Percentiles rank a stretch among this genome's conserved stretches.
phyloP scores from a whole-genome alignment of 1,140 invertebrate species.

The Dendroctonus valens region DNA sequence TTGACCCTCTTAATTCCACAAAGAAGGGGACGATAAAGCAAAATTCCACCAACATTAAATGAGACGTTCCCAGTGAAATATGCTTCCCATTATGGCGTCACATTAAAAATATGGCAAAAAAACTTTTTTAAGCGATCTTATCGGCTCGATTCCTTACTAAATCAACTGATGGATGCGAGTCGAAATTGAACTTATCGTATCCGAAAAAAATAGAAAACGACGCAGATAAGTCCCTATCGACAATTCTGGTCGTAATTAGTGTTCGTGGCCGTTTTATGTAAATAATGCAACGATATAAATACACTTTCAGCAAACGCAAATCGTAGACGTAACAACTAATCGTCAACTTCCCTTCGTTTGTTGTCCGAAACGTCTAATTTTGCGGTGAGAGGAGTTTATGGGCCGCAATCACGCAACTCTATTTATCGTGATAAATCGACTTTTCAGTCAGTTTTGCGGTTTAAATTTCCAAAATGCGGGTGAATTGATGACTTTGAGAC shows the following conservation, averaged over 20 bases:
- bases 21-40: conserved; percentile 23
- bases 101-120: conserved; percentile 48
- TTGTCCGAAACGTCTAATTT: conserved; percentile 31
- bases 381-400: conserved; percentile 23
- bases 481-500: no score
- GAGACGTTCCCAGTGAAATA: conserved; percentile 46
- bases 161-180: no score
- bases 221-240: no score
- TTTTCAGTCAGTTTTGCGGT: neutral
- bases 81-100: conserved; percentile 45
- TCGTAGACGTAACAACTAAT: conserved; percentile 30
- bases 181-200: no score
- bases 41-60: conserved; percentile 40
- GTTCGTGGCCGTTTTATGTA: conserved; percentile 30
- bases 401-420: conserved; percentile 13
- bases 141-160: no score
- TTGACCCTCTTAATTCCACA: conserved; percentile 8
- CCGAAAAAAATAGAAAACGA: no score
- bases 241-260: conserved; percentile 8
- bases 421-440: conserved; percentile 19
- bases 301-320: conserved; percentile 27
- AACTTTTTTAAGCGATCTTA: conserved; percentile 36
- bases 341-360: conserved; percentile 29
- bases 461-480: neutral
- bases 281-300: conserved; percentile 26